Evolutionary conservation across 2,113 vertebrate genomes (phyloP).

Genomic region (Pangasianodon hypophthalmus): DNA sequence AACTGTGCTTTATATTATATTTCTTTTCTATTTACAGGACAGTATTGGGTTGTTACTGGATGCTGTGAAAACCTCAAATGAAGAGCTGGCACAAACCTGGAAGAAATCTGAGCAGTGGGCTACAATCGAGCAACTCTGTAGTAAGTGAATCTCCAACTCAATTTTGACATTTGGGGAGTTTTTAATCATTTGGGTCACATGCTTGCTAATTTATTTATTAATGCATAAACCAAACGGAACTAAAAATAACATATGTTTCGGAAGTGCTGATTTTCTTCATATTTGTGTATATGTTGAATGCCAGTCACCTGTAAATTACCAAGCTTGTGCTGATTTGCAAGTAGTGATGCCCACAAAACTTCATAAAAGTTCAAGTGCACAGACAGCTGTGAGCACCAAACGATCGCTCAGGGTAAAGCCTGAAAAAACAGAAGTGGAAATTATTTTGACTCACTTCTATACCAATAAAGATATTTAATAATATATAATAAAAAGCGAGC

Average conservation of each 20-base stretch:
- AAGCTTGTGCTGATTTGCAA: too few relatives aligned
- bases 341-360: too few relatives aligned
- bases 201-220: background rate
- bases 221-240: background rate
- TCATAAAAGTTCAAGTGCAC: too few relatives aligned
- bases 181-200: background rate
- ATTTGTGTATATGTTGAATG: background rate
- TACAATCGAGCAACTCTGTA: slow-evolving; percentile 97
- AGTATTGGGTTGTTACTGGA: slow-evolving; percentile 95
- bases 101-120: slow-evolving; percentile 98
- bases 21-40: slow-evolving; percentile 75
- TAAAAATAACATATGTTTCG: background rate
- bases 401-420: too few relatives aligned
- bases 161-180: background rate
- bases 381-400: too few relatives aligned
- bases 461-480: too few relatives aligned
- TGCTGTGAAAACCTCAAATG: slow-evolving; percentile 89
- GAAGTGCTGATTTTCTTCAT: background rate
- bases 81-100: slow-evolving; percentile 95
- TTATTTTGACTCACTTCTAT: too few relatives aligned
- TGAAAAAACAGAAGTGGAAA: too few relatives aligned
- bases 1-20: background rate
- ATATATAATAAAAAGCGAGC: too few relatives aligned
- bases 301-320: background rate
- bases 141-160: slow-evolving; percentile 73